phyloP scores from a whole-genome alignment of 2,113 vertebrate species.

The Anhinga rufa region DNA sequence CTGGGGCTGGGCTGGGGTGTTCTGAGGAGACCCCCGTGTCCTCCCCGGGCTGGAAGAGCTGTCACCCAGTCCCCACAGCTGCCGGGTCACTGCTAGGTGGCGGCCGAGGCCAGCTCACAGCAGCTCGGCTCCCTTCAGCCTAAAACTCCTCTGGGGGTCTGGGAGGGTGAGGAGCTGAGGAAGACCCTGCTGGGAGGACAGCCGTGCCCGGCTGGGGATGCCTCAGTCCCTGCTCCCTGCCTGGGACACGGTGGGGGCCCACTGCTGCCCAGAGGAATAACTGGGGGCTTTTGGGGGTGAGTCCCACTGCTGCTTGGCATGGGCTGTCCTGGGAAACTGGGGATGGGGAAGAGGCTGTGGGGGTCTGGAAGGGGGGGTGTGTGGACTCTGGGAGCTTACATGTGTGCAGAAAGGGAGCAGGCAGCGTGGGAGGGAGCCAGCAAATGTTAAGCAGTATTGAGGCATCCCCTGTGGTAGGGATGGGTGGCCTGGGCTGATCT shows the following conservation, averaged over 20 bases:
- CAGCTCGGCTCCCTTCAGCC: background rate
- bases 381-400: background rate
- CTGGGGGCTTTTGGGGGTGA: background rate
- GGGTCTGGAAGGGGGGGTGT: background rate
- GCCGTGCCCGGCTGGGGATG: background rate
- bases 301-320: accelerated
- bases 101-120: background rate
- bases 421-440: background rate
- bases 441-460: background rate
- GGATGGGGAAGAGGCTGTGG: background rate
- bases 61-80: background rate
- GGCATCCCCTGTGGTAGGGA: background rate
- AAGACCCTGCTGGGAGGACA: background rate
- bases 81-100: background rate
- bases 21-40: background rate
- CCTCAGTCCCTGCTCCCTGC: accelerated
- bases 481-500: background rate
- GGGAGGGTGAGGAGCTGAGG: background rate
- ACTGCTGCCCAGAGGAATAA: background rate
- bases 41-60: background rate
- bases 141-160: background rate
- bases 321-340: background rate
- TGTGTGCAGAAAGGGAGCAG: background rate
- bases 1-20: background rate
- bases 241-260: accelerated